These are phyloP conservation scores for Anagrus nilaparvatae DNA, from an alignment of 1,140 invertebrate genomes.

Conservation along the genomic window DNA sequence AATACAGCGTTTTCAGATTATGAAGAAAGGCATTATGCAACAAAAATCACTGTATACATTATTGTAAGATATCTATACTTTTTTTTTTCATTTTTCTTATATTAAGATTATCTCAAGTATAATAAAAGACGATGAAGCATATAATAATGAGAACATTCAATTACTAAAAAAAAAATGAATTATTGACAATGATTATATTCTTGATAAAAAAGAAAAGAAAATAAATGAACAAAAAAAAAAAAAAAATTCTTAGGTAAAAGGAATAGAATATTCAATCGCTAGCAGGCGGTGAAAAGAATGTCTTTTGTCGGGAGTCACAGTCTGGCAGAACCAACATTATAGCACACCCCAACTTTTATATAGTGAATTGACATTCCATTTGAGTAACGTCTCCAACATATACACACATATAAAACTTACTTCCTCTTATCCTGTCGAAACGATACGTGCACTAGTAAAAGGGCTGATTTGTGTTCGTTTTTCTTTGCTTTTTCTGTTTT, in stretches of 20 bases:
- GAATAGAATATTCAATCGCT: constrained; percentile 21
- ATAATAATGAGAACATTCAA: neutral
- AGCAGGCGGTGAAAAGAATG: constrained; percentile 15
- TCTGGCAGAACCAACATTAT: too few relatives aligned
- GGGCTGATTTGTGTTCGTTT: neutral
- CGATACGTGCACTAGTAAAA: neutral
- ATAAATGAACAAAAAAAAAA: neutral
- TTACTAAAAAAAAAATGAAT: neutral
- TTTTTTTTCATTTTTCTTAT: neutral
- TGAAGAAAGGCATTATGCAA: too few relatives aligned
- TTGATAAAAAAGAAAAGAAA: too few relatives aligned
- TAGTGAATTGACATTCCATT: constrained; percentile 25
- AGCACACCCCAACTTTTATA: constrained; percentile 1
- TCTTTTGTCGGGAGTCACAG: constrained; percentile 22
- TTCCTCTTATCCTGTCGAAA: neutral
- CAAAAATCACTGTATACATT: too few relatives aligned
- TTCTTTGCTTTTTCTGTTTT: constrained; percentile 10
- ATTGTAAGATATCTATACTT: too few relatives aligned
- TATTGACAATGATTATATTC: neutral
- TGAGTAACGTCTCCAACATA: constrained; percentile 18
- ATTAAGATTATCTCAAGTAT: neutral
- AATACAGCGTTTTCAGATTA: too few relatives aligned
- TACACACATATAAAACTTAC: neutral
- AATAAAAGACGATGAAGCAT: neutral
- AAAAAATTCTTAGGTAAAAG: constrained; percentile 6